Base-by-base conservation (phyloP, 2,888 invertebrate species). In the Chromoteleia sp. region DNA sequence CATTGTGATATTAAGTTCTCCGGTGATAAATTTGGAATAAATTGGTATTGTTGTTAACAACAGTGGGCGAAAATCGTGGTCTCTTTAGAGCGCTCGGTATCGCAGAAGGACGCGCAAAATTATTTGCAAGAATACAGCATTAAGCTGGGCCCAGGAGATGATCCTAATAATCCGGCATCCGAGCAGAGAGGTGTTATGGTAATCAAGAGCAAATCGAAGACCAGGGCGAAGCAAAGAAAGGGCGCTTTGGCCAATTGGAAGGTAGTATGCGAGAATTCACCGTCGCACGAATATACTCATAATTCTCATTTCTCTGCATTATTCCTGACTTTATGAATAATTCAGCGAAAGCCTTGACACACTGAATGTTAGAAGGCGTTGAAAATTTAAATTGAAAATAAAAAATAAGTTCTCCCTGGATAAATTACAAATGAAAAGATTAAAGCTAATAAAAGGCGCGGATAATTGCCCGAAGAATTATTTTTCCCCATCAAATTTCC, bases 41-140 rank as follows among this genome's bases (percentile, higher is more conserved):
- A 71, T 71, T 71, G 19, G 29, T 58, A 58, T 75, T 81, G 52
- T 76, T 70, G 36, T 73, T 70, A 33, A 71, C 52, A 43, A 59
- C 48, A 98, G 97, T 99, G 99, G 98, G 99, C 99, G 0, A 99
- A 99, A 93, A 99, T 99, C 85, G 98, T 99, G 1, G 98, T 99
- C 17, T 97, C 98, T 0, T 91, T 99, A 86, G 99, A 99, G 91
- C 93, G 99, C 33, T 98, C 98, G 0, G 97, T 99, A 50, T 96
- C 97, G 0, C 96, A 97, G 90, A 94, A 96, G 52, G 97, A 98
- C 88, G 96, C 98, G 0, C 97, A 98, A 88, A 95, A 96, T 84
- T 98, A 97, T 92, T 94, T 99, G 45, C 96, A 98, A 92, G 97
- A 98, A 87, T 99, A 99, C 92, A 98, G 98, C 58, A 98, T 99